Conservation (phyloP, 2,888 invertebrate species). For the Drosophila mayaguana region DNA sequence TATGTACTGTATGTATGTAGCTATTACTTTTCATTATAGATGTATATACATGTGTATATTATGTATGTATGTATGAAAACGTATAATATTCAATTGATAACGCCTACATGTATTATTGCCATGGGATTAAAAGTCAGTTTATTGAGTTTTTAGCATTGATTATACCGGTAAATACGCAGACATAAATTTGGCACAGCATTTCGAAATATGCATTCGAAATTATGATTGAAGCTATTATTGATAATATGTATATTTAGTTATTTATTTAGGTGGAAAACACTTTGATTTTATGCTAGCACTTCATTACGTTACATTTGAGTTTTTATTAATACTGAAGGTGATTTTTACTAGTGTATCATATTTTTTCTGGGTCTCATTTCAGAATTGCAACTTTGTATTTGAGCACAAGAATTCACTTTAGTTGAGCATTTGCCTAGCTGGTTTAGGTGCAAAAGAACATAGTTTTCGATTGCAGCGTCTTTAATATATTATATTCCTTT, state of each 20-base stretch:
- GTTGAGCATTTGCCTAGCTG: neutral
- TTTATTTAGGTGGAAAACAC: neutral
- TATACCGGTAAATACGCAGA: constrained; percentile 31
- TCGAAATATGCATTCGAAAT: neutral
- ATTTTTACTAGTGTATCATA: neutral
- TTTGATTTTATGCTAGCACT: constrained; percentile 4
- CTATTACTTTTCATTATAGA: neutral
- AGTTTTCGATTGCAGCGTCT: neutral
- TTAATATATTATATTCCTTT: constrained; percentile 1
- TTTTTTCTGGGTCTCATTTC: neutral
- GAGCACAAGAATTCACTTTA: neutral
- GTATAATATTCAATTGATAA: neutral
- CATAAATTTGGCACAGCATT: constrained; percentile 11
- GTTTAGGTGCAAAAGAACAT: neutral
- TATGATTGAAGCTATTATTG: neutral
- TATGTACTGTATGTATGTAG: neutral
- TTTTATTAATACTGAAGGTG: neutral
- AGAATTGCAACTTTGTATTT: neutral
- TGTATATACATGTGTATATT: neutral
- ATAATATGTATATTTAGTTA: neutral
- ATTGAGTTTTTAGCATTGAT: constrained; percentile 10
- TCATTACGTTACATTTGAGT: neutral
- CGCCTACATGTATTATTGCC: constrained; percentile 1
- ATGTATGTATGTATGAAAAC: neutral
- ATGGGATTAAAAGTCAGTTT: neutral